Base-by-base conservation (phyloP, 37 sponge, comb jelly and placozoan genomes). In the Chondrilla cf. caribensis region DNA sequence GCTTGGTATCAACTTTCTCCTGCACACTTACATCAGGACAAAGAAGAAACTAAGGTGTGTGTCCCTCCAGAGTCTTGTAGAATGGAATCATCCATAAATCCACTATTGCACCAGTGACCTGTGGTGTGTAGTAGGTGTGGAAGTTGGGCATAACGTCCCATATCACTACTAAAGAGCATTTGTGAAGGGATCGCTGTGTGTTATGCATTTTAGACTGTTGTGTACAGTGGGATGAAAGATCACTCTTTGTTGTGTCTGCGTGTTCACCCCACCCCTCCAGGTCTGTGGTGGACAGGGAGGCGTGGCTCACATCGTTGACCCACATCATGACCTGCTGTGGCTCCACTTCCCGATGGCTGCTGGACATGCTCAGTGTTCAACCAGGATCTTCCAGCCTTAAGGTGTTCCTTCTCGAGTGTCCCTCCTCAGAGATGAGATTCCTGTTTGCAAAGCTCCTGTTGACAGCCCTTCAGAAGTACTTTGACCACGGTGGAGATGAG, bases 11-110 rank as follows among this genome's bases (percentile, higher is more conserved):
- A 85, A 93, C 84, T 95, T 93, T 60, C 73, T 95, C 60, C 81
- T 95, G 58, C 78, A 87, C 77, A 93, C 93, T 18, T 95, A 88
- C 93, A 92, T 93, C 58, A 80, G 87, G 33, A 85, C 86, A 14
- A 87, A 77, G 47, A 86, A 89, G 81, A 84, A 86, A n/a, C 90
- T 95, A 11, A 92, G 95, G 95, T 92, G 40, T 70, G 80, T 62
- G 58, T 5, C 9, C 51, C 51, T 47, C 11, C 51, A 47, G 51
- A 11, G 51, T n/a, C n/a, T n/a, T n/a, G 62, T 25, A 2, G 15
- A 4, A 67, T 9, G 85, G 38, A 43, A 40, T 22, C n/a, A 19
- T 37, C n/a, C n/a, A n/a, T n/a, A n/a, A n/a, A n/a, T n/a, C n/a
- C n/a, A n/a, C n/a, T n/a, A n/a, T n/a, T n/a, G n/a, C n/a, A n/a